Base-by-base conservation (phyloP, 1,140 invertebrate species). In the Campodea augens region DNA sequence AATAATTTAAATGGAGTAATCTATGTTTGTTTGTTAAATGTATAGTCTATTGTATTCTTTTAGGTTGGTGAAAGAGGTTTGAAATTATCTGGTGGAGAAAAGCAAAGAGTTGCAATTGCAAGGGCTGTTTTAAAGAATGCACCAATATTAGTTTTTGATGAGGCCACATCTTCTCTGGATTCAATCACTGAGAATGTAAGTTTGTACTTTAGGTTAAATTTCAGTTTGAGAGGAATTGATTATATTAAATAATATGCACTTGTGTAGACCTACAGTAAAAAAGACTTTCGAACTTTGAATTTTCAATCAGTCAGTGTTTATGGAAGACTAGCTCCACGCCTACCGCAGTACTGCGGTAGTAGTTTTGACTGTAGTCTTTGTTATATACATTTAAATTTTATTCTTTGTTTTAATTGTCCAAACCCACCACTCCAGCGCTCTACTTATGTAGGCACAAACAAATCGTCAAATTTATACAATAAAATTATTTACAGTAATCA, bases 101-200 rank as follows among this genome's bases (percentile, higher is more conserved):
- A 98, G 57, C 96, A 99, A 61, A 71, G 96, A 42, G 88, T 99
- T 5, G 91, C 95, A 0, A 98, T 99, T 53, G 96, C 93, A 2
- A 66, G 96, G 51, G 88, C 95, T 4, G 93, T 98, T 50, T 67
- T 99, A 24, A 99, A 98, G 65, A 77, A 89, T 60, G 78, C 90
- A 3, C 88, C 89, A 1, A 91, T 99, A 55, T 68, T 99, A 25
- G 70, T 98, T 19, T 98, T 98, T 63, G 95, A 99, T 60, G 96
- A 99, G 67, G 96, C 95, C 2, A 99, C 96, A 1, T 97, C 92
- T 29, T 91, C 88, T 29, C 67, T 99, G 38, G 96, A 98, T 66
- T 92, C 91, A 0, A 81, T 98, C n/a, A 98, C 96, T 1, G 96
- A 99, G 73, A 73, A 88, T 63, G 89, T 92, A 60, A 70, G 69